A percentile compares a stretch with the other conserved stretches of the same genome.
Conservation (phyloP, 2,888 invertebrate genomes). For the Carterocephalus palaemon region DNA sequence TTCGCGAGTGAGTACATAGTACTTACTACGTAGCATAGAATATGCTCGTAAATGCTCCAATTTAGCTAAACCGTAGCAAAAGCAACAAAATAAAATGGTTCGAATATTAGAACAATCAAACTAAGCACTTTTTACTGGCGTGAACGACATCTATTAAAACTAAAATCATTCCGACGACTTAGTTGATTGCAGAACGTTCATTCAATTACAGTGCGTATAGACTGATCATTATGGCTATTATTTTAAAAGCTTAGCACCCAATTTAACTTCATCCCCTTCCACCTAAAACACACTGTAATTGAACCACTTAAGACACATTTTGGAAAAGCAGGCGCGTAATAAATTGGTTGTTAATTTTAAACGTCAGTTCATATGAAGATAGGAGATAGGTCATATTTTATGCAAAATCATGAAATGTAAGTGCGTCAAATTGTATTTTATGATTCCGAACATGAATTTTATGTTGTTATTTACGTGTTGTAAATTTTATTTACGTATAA, state of each 20-base stretch:
- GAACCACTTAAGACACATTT: slow-evolving; percentile 14
- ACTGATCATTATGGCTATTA: slow-evolving; percentile 31
- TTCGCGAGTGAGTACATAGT: no score
- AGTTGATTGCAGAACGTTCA: slow-evolving; percentile 53
- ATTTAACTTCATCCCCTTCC: slow-evolving; percentile 7
- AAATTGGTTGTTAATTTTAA: slow-evolving; percentile 35
- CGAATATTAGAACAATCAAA: slow-evolving; percentile 21
- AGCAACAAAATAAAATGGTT: neutral
- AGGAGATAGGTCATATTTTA: slow-evolving; percentile 39
- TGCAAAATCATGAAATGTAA: slow-evolving; percentile 34
- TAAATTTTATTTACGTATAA: slow-evolving; percentile 12
- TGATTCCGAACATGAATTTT: slow-evolving; percentile 16
- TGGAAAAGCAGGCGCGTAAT: slow-evolving; percentile 13
- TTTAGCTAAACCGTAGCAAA: neutral
- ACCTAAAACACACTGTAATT: slow-evolving; percentile 23
- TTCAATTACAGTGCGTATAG: slow-evolving; percentile 49
- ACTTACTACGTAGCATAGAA: no score
- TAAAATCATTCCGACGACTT: slow-evolving; percentile 47
- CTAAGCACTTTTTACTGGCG: slow-evolving; percentile 39
- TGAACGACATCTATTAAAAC: slow-evolving; percentile 51
- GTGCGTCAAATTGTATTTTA: slow-evolving; percentile 32
- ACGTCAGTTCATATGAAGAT: slow-evolving; percentile 37
- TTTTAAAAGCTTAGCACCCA: slow-evolving; percentile 27
- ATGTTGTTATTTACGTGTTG: slow-evolving; percentile 15
- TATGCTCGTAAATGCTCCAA: no score